Evolutionary conservation across 2,888 invertebrate species (phyloP).

Genomic region (Apocheima hispidaria): DNA sequence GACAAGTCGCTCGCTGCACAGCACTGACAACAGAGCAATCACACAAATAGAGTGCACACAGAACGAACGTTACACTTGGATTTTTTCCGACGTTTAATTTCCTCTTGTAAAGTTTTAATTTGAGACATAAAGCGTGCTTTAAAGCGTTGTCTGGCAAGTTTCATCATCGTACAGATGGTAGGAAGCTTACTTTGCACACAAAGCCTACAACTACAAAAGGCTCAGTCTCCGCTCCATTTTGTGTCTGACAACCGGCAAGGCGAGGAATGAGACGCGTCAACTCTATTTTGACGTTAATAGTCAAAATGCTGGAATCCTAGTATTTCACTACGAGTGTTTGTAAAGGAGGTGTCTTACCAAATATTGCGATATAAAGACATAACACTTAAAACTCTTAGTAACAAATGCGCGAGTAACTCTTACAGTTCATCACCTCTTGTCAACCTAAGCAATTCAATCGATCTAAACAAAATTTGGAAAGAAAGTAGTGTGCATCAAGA

Average conservation of each 20-base stretch:
- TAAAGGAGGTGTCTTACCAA: not conserved
- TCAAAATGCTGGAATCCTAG: slow-evolving; percentile 62
- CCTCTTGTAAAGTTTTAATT: slow-evolving; percentile 84
- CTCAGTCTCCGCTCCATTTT: slow-evolving; percentile 81
- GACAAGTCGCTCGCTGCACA: slow-evolving; percentile 23
- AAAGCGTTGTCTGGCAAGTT: slow-evolving; percentile 85
- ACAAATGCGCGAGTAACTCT: too few relatives aligned
- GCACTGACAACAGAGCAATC: slow-evolving; percentile 36
- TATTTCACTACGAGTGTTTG: slow-evolving; percentile 37
- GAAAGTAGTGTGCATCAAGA: too few relatives aligned
- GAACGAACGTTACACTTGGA: slow-evolving; percentile 30
- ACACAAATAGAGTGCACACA: slow-evolving; percentile 24
- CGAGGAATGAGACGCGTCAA: slow-evolving; percentile 77
- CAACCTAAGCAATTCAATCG: too few relatives aligned
- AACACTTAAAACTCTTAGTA: too few relatives aligned
- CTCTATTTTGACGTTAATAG: slow-evolving; percentile 67
- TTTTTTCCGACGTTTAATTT: slow-evolving; percentile 82
- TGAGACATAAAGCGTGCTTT: slow-evolving; percentile 81
- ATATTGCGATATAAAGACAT: too few relatives aligned
- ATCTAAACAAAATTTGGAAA: too few relatives aligned
- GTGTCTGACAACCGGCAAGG: slow-evolving; percentile 79
- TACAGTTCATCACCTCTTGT: too few relatives aligned
- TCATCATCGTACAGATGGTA: slow-evolving; percentile 83
- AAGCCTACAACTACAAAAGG: slow-evolving; percentile 84
- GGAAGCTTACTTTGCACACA: slow-evolving; percentile 84